Base-by-base conservation (phyloP, 64 coral and sea anemone genomes). In the Stylophora pistillata region DNA sequence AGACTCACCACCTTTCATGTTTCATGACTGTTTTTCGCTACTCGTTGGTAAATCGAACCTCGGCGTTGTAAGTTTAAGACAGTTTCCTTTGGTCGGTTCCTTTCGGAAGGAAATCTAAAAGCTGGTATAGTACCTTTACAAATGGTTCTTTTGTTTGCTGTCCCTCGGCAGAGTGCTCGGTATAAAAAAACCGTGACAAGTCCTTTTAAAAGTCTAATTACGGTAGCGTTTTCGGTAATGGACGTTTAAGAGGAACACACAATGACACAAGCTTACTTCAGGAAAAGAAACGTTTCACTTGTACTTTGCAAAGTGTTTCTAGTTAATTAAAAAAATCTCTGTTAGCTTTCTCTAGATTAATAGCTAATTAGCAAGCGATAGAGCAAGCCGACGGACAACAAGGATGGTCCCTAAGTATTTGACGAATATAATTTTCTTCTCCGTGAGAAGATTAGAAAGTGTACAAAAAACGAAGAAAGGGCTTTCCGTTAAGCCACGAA, bases 321-420 rank as follows among this genome's bases (percentile, higher is more conserved):
- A 76, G 91, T 81, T 96, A 96, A 96, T 96, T 96, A 96, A 96
- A 96, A 47, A 96, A 96, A 96, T 93, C 91, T 93, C 90, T 96
- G 90, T 92, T 96, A 90, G 92, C 91, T 96, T 96, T 93, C 86
- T 52, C 91, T 28, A 93, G 95, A 91, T 96, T 93, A 92, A 93
- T 79, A 88, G 76, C 87, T 96, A 90, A 96, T 96, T 96, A 93
- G 85, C 91, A 89, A 79, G 66, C 89, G 81, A 96, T 73, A 90
- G 91, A 89, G 82, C 91, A 87, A 96, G 81, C 91, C 95, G 91
- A 73, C 90, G 52, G 73, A 58, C 72, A 93, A 60, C 91, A 58
- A 74, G 58, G 15, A 62, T 56, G 30, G 71, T 75, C 84, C 71
- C 66, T 76, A 76, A 88, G 58, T 82, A 78, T 91, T 91, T 94